These are phyloP conservation scores for Dendrocincla fuliginosa DNA, from an alignment of 2,797 vertebrate species.

Conservation along the genomic window DNA sequence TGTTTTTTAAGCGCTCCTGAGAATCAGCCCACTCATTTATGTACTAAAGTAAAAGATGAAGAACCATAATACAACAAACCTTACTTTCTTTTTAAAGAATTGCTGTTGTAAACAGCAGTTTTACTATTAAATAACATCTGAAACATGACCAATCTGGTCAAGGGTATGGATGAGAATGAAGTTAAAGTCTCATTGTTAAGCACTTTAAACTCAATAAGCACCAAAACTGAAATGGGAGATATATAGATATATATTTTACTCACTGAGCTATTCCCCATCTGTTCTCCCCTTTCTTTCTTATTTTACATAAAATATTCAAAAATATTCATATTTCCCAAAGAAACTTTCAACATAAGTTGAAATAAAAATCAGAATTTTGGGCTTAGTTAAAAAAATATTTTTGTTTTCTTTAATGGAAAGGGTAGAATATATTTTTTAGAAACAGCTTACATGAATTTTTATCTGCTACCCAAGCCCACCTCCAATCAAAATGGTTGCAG, in stretches of 20 bases:
- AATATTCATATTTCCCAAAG: slow-evolving; percentile 30
- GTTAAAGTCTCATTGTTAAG: neutral
- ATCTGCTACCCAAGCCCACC: neutral
- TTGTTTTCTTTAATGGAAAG: neutral
- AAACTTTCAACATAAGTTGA: slow-evolving; percentile 23
- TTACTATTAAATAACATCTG: neutral
- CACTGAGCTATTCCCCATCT: slow-evolving; percentile 41
- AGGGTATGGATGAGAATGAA: neutral
- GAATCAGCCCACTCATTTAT: neutral
- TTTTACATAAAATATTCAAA: slow-evolving; percentile 65
- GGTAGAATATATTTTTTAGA: neutral
- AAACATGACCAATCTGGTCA: neutral
- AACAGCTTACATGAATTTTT: neutral
- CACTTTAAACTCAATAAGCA: neutral
- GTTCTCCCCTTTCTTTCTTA: slow-evolving; percentile 13
- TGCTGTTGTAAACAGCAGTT: neutral
- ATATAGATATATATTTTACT: neutral
- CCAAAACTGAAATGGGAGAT: neutral
- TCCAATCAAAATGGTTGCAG: neutral
- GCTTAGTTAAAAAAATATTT: neutral
- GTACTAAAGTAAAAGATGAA: neutral
- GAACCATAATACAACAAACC: neutral
- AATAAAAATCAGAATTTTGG: neutral
- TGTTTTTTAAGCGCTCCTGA: neutral
- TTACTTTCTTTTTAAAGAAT: neutral